Base-by-base conservation (phyloP, 2,888 invertebrate genomes). In the Crioceris asparagi region DNA sequence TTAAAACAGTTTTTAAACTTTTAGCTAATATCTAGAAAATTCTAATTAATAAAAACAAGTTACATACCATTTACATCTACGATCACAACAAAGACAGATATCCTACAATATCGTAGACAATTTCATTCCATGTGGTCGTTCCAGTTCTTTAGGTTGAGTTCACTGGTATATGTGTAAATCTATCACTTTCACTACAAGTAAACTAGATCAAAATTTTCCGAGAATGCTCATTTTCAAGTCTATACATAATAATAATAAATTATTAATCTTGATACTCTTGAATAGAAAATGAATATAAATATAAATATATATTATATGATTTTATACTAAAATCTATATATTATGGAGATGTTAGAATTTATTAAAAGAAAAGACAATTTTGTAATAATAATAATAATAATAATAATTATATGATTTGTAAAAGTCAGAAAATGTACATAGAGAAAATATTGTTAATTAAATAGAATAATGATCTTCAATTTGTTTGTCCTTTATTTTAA, bases 331-430 rank as follows among this genome's bases (percentile, higher is more conserved):
- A 35, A 40, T 17, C 31, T 27, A 16, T 29, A 33, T 40, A 37
- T 42, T 39, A 47, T 46, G 45, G 39, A 47, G 44, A 31, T 17
- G 23, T 35, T 26, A 17, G 23, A 38, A 43, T 40, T 35, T 35
- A n/a, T n/a, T n/a, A n/a, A n/a, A n/a, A n/a, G n/a, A 51, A 51
- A 52, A 52, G 49, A 51, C 50, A 51, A 50, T 51, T 30, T 50
- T 53, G 44, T 51, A 50, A n/a, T n/a, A n/a, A n/a, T n/a, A n/a
- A n/a, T n/a, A n/a, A n/a, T n/a, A n/a, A n/a, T n/a, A n/a, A n/a
- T n/a, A n/a, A n/a, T n/a, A n/a, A 50, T 41, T 47, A 35, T 43
- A 36, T 46, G 38, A 51, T 51, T 52, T 49, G 47, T 52, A 50
- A 51, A 52, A 39, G 41, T 48, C n/a, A n/a, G n/a, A n/a, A n/a